Percentiles rank a stretch among this genome's conserved stretches.
phyloP scores from a whole-genome alignment of 1,140 invertebrate species.

The Sitobion miscanthi region DNA sequence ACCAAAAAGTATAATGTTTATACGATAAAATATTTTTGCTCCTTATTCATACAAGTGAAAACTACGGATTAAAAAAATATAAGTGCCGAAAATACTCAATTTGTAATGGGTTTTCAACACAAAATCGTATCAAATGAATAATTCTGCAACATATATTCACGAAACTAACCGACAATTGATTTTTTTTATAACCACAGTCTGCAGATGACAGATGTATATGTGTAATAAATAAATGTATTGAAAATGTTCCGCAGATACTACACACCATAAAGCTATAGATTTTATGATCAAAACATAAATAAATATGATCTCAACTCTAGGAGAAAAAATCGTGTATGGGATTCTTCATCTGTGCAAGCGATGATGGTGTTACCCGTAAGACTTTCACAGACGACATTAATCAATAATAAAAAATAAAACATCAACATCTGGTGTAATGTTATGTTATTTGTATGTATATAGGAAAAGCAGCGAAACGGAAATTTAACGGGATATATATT shows the following conservation, averaged over 20 bases:
- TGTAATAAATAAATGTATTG: background rate
- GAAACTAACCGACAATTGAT: background rate
- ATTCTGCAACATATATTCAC: background rate
- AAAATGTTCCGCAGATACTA: background rate
- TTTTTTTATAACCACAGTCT: background rate
- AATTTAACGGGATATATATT: slow-evolving; percentile 17
- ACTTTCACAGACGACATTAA: slow-evolving; percentile 7
- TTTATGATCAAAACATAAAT: background rate
- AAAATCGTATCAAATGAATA: background rate
- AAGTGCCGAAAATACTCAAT: background rate
- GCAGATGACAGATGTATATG: background rate
- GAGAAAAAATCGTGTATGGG: background rate
- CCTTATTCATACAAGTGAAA: background rate
- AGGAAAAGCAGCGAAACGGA: background rate
- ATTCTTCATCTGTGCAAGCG: background rate
- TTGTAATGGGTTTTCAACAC: background rate
- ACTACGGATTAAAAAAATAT: background rate
- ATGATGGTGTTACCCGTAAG: background rate
- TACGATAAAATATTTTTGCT: background rate
- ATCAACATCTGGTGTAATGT: background rate
- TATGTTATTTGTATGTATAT: background rate
- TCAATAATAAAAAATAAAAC: background rate
- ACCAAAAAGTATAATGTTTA: background rate
- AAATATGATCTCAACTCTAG: background rate
- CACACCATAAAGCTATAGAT: background rate